Conservation (phyloP, 2,888 invertebrate species). For the Homarus gammarus region DNA sequence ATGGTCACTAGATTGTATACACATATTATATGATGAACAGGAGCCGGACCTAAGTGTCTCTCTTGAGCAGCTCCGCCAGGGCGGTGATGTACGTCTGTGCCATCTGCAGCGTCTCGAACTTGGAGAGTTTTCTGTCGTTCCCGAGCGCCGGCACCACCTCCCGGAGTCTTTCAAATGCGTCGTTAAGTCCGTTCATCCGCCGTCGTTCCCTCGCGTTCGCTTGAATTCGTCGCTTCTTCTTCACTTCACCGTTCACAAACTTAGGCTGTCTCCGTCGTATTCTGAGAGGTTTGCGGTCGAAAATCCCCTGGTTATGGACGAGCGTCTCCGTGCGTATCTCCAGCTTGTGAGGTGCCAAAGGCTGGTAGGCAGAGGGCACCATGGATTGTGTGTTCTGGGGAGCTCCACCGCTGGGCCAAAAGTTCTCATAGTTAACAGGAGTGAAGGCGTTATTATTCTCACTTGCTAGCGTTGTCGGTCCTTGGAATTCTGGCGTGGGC, state of each 20-base stretch:
- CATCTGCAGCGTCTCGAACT: conserved; percentile 89
- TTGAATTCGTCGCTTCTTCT: conserved; percentile 79
- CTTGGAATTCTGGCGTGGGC: conserved; percentile 12
- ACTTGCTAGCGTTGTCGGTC: background rate
- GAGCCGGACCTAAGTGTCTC: conserved; percentile 34
- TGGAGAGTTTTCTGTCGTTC: conserved; percentile 86
- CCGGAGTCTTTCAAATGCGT: conserved; percentile 86
- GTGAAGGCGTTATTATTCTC: background rate
- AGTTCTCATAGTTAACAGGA: conserved; percentile 59
- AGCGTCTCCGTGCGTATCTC: conserved; percentile 22
- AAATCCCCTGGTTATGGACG: conserved; percentile 15
- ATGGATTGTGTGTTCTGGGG: background rate
- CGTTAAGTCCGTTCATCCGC: conserved; percentile 87
- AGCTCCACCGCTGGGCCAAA: conserved; percentile 32
- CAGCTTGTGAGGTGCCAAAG: conserved; percentile 14
- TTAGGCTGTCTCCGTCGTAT: conserved; percentile 54
- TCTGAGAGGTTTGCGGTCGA: conserved; percentile 45
- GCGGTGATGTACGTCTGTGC: conserved; percentile 88
- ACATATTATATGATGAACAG: conserved; percentile 18
- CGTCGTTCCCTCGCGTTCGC: conserved; percentile 85
- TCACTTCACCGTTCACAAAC: conserved; percentile 71
- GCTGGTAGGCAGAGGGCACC: conserved; percentile 7
- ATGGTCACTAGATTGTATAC: conserved; percentile 18
- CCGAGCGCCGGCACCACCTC: conserved; percentile 87
- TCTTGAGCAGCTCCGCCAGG: conserved; percentile 82